phyloP scores from a whole-genome alignment of 2,797 vertebrate species.

The Gymnopithys bicolor region DNA sequence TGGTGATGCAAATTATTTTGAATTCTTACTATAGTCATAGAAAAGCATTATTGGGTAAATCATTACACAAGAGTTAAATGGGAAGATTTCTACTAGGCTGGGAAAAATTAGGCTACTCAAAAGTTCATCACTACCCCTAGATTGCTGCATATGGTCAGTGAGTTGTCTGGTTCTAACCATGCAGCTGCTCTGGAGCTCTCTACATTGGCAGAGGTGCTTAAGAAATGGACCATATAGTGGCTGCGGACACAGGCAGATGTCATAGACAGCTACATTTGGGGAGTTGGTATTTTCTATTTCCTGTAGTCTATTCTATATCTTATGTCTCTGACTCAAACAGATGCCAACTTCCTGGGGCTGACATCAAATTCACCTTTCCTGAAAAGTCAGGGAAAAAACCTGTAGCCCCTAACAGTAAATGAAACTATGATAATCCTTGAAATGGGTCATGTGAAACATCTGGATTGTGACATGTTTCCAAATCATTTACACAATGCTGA shows the following conservation, averaged over 20 bases:
- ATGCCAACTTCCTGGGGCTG: not conserved
- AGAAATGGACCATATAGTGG: not conserved
- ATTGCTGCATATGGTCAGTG: not conserved
- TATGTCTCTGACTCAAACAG: not conserved
- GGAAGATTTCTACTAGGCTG: not conserved
- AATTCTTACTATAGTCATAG: not conserved
- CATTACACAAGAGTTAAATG: not conserved
- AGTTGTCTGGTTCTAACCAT: not conserved
- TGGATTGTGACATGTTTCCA: not conserved
- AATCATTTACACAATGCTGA: not conserved
- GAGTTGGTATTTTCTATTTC: not conserved
- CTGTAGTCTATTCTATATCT: not conserved
- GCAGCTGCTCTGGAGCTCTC: not conserved
- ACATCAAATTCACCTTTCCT: not conserved
- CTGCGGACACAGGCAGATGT: rapidly evolving
- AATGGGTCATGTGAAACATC: not conserved
- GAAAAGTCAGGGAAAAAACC: not conserved
- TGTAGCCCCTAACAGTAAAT: not conserved
- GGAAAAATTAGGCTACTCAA: not conserved
- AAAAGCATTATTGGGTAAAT: not conserved
- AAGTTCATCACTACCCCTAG: not conserved
- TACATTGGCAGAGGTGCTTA: not conserved
- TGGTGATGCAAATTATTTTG: not conserved
- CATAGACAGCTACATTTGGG: not conserved
- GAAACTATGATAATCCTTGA: not conserved